Evolutionary conservation across 1,140 invertebrate species (phyloP).

Genomic region (Micrasema minimum): DNA sequence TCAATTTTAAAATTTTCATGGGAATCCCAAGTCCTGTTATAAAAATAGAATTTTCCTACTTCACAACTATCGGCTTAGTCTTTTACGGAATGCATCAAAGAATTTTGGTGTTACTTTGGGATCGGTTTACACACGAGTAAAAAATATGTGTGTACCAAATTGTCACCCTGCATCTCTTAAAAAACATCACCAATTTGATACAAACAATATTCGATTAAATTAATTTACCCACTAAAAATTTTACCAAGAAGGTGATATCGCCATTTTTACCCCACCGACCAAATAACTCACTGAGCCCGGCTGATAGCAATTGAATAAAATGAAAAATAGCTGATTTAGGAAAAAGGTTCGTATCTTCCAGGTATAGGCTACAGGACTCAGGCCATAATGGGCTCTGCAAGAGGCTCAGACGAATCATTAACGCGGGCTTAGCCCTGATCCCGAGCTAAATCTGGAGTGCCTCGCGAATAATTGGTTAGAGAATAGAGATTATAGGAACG

Average conservation of each 20-base stretch:
- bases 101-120: neutral
- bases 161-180: no score
- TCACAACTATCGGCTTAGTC: conserved; percentile 8
- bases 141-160: no score
- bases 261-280: neutral
- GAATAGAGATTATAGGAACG: conserved; percentile 51
- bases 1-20: conserved; percentile 9
- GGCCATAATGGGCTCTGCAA: conserved; percentile 42
- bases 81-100: conserved; percentile 19
- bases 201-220: no score
- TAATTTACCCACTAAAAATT: no score
- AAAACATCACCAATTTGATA: no score
- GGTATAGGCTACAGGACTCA: conserved; percentile 8
- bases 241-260: neutral
- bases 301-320: conserved; percentile 42
- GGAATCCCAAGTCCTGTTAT: conserved; percentile 19
- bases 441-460: conserved; percentile 49
- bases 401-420: conserved; percentile 53
- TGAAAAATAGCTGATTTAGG: conserved; percentile 33
- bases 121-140: no score
- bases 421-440: conserved; percentile 53
- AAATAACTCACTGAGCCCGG: conserved; percentile 10
- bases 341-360: conserved; percentile 19
- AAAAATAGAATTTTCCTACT: neutral
- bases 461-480: conserved; percentile 53